Percentiles rank a stretch among this genome's conserved stretches.
These are phyloP conservation scores for Harpalus rufipes DNA, from an alignment of 2,888 invertebrate genomes.

Conservation along the genomic window DNA sequence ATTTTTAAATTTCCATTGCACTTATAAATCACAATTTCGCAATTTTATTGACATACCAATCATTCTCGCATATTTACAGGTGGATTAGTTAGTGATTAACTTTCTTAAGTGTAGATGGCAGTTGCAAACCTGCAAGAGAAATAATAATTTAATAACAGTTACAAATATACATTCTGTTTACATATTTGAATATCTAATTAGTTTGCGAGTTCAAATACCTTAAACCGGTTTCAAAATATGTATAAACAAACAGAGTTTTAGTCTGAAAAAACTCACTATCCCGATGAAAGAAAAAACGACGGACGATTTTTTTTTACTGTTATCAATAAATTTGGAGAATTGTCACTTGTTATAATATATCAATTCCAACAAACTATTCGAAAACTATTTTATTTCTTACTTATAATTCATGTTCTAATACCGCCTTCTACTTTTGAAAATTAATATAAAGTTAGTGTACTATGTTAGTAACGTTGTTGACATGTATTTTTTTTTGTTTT, in stretches of 20 bases:
- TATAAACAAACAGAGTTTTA: slow-evolving; percentile 65
- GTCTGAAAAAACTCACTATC: slow-evolving; percentile 50
- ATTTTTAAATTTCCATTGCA: slow-evolving; percentile 26
- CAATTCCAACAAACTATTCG: slow-evolving; percentile 60
- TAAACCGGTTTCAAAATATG: slow-evolving; percentile 67
- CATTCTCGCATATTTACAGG: slow-evolving; percentile 21
- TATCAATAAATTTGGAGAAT: slow-evolving; percentile 63
- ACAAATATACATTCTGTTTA: slow-evolving; percentile 67
- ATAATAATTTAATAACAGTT: slow-evolving; percentile 67
- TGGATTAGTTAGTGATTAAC: not conserved
- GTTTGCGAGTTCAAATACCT: slow-evolving; percentile 67
- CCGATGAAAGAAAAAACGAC: slow-evolving; percentile 22
- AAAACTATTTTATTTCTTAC: too few species aligned
- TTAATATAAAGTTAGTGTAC: too few species aligned
- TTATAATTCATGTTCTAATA: too few species aligned
- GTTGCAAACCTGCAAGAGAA: slow-evolving; percentile 39
- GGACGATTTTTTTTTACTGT: slow-evolving; percentile 14
- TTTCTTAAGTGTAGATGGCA: slow-evolving; percentile 51
- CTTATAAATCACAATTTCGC: slow-evolving; percentile 33
- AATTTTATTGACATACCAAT: slow-evolving; percentile 45
- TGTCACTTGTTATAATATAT: slow-evolving; percentile 58
- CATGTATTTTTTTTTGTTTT: too few species aligned
- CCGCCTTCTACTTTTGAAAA: too few species aligned
- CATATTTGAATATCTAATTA: slow-evolving; percentile 67
- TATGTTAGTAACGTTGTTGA: too few species aligned